phyloP scores from a whole-genome alignment of 2,888 invertebrate genomes.

The Cosmorhoe ocellata region DNA sequence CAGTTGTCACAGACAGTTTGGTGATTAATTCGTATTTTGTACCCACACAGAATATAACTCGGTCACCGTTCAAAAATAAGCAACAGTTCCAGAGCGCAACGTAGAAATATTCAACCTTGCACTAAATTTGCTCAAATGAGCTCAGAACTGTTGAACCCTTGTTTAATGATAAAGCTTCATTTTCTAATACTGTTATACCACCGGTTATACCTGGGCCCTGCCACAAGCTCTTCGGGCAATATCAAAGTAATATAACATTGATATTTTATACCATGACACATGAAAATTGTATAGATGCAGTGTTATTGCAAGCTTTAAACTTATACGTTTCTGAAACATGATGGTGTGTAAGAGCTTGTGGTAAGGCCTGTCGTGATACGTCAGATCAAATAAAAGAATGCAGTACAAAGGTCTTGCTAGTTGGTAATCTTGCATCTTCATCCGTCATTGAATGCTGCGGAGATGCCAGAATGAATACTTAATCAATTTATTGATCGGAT shows the following conservation, averaged over 20 bases:
- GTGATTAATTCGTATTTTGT: slow-evolving; percentile 45
- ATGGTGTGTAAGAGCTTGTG: no score
- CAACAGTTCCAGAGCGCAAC: slow-evolving; percentile 41
- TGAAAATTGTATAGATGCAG: no score
- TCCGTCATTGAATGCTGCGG: slow-evolving; percentile 17
- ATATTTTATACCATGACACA: no score
- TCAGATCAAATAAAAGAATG: not conserved
- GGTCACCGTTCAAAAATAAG: slow-evolving; percentile 48
- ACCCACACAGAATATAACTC: slow-evolving; percentile 39
- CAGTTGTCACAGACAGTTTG: slow-evolving; percentile 37
- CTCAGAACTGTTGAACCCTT: slow-evolving; percentile 24
- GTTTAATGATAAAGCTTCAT: not conserved
- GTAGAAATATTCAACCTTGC: slow-evolving; percentile 52
- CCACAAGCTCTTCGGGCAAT: no score
- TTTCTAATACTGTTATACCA: slow-evolving; percentile 1
- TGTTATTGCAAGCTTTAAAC: no score
- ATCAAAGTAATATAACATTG: no score
- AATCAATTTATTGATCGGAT: slow-evolving; percentile 20
- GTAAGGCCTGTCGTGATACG: not conserved
- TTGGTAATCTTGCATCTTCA: slow-evolving; percentile 10
- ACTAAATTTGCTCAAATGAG: slow-evolving; percentile 50
- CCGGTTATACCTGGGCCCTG: no score
- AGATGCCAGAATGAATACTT: slow-evolving; percentile 24
- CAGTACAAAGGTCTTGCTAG: not conserved
- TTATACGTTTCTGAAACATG: no score